Base-by-base conservation (phyloP, 2,888 invertebrate species). In the Drosophila cognata region DNA sequence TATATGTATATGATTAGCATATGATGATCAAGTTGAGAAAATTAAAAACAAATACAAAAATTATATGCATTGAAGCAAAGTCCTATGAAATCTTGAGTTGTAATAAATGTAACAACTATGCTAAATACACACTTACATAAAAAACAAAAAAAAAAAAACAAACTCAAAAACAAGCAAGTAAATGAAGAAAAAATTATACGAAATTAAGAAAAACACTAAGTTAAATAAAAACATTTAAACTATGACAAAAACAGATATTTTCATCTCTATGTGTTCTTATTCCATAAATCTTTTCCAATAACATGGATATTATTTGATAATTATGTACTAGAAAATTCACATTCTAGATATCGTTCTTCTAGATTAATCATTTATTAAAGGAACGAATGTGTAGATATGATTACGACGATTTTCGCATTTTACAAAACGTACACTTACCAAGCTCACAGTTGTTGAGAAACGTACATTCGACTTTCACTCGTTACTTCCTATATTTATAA, bases 31-130 rank as follows among this genome's bases (percentile, higher is more conserved):
- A 50, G 36, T 38, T 53, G 56, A 48, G 48, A 33, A 33, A 52
- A 35, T 38, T 16, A 38, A 67, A 62, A 50, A 63, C 29, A 56
- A 69, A 43, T 52, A 77, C 59, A 62, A 77, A 60, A 74, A 16
- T 63, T 33, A 57, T 29, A 66, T 73, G 77, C 73, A 73, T 77
- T 74, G 70, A 77, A 77, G 59, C 50, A 58, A 64, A 74, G 68
- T 86, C 84, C 84, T 84, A 84, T 77, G 80, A 86, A 80, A 80
- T 84, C 80, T 65, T 80, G 82, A 71, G 84, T 84, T 84, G 84
- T 84, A 84, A 80, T 84, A 76, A 74, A 63, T 62, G 58, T 73
- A 73, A 77, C 73, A 77, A 77, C 56, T 74, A 82, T 74, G 74
- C 61, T 74, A 69, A 74, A 73, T 57, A 58, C 77, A 77, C 62